Conservation (phyloP, 2,113 vertebrate species). For the Tachysurus vachellii region DNA sequence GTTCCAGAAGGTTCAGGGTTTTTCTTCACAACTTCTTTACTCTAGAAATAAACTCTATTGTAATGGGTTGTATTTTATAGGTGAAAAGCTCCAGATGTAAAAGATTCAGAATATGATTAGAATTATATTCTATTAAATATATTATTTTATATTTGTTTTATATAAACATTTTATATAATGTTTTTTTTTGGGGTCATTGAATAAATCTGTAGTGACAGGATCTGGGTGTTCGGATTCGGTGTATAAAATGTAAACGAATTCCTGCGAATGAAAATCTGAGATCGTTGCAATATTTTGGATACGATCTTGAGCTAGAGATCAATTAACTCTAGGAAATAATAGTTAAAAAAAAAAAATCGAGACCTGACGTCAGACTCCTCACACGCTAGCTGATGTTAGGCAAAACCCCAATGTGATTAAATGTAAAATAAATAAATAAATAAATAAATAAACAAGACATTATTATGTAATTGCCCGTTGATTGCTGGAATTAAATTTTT, state of each 20-base stretch:
- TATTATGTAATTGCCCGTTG: neutral
- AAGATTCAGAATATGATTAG: too few relatives aligned
- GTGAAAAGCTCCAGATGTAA: neutral
- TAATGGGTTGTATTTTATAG: neutral
- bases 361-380: neutral
- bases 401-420: neutral
- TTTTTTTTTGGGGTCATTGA: neutral
- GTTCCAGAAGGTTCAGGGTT: neutral
- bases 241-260: neutral
- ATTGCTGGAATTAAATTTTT: neutral
- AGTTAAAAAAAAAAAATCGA: neutral
- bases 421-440: neutral
- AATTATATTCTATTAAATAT: too few relatives aligned
- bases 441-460: neutral
- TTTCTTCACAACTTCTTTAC: neutral
- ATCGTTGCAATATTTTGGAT: neutral
- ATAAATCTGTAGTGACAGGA: neutral
- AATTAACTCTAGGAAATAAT: neutral
- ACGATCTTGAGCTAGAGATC: neutral
- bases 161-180: neutral
- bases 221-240: neutral
- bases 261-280: neutral
- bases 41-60: neutral
- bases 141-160: too few relatives aligned
- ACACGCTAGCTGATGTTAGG: neutral